Evolutionary conservation across 2,113 vertebrate genomes (phyloP).

Genomic region (Malaclemys terrapin): DNA sequence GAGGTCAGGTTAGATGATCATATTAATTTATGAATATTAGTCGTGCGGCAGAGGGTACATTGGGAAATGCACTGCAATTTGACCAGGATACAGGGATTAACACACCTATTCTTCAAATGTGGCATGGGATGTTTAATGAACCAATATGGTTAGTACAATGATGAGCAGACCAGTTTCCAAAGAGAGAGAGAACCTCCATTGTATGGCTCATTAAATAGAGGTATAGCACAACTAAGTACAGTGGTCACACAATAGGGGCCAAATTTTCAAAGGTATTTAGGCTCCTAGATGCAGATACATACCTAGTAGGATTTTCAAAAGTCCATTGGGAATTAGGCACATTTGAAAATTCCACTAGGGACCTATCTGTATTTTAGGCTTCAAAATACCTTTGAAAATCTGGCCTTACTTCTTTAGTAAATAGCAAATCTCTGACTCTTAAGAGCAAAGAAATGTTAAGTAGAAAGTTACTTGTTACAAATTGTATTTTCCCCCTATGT

Average conservation of each 20-base stretch:
- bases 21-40: not conserved
- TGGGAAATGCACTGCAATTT: not conserved
- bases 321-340: not conserved
- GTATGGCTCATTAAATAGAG: not conserved
- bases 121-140: not conserved
- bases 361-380: not conserved
- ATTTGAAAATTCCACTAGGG: not conserved
- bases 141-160: not conserved
- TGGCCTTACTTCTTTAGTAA: not conserved
- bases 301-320: not conserved
- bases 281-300: not conserved
- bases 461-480: not conserved
- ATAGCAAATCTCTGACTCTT: not conserved
- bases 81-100: rapidly evolving
- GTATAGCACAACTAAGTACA: not conserved
- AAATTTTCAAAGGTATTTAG: not conserved
- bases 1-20: no score
- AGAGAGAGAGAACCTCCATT: not conserved
- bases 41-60: not conserved
- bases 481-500: not conserved
- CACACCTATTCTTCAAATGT: not conserved
- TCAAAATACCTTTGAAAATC: not conserved
- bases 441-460: not conserved
- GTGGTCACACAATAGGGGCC: not conserved
- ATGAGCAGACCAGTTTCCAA: not conserved